Percentiles rank a stretch among this genome's conserved stretches.
Evolutionary conservation across 2,113 vertebrate genomes (phyloP).

Genomic region (Sylvilagus bachmani): DNA sequence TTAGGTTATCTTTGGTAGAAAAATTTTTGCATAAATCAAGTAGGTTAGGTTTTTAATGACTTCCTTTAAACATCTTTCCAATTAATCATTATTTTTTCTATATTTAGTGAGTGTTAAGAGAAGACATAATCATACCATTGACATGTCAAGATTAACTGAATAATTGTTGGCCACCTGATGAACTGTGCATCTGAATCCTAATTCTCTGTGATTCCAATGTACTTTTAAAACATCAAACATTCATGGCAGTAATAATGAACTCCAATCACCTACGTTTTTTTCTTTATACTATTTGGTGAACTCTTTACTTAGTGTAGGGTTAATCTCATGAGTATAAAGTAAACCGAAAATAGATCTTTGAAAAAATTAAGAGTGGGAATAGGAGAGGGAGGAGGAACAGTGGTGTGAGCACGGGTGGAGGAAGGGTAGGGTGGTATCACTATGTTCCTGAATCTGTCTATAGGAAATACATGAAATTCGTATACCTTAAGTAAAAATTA

Average conservation of each 20-base stretch:
- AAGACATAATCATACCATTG: not conserved
- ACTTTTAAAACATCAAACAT: constrained; percentile 3
- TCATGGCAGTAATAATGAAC: constrained; percentile 6
- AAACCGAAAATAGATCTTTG: too few relatives aligned
- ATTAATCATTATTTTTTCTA: constrained; percentile 45
- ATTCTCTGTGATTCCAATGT: not conserved
- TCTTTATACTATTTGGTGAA: too few relatives aligned
- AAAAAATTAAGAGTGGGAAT: too few relatives aligned
- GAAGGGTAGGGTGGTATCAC: too few relatives aligned
- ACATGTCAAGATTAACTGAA: constrained; percentile 28
- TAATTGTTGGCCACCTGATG: not conserved
- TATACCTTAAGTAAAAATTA: too few relatives aligned
- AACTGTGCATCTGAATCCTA: constrained; percentile 1
- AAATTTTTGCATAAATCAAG: constrained; percentile 33
- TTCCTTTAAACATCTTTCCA: constrained; percentile 31
- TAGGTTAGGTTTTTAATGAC: constrained; percentile 20
- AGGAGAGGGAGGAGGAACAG: too few relatives aligned
- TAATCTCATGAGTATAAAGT: too few relatives aligned
- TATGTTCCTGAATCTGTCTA: too few relatives aligned
- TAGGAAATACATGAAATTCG: too few relatives aligned
- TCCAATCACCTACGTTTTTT: not conserved
- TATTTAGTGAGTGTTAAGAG: constrained; percentile 2
- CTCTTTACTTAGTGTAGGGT: too few relatives aligned
- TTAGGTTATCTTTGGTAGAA: not conserved
- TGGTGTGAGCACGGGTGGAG: too few relatives aligned